Evolutionary conservation across 2,113 vertebrate genomes (phyloP), one percentile per base, ranked within the genome.

Genomic region (Saguinus midas): DNA sequence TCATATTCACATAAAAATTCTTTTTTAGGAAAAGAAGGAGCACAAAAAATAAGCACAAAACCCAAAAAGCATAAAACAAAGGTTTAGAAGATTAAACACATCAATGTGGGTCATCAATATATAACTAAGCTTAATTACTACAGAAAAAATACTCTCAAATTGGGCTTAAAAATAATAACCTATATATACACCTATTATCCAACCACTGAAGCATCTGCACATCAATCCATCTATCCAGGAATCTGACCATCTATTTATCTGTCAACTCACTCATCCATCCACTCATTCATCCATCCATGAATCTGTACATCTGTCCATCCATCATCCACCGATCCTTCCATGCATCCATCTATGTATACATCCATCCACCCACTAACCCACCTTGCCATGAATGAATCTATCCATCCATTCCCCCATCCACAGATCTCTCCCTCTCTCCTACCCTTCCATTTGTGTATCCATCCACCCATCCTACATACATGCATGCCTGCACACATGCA

Each of bases 161-260:
- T 50, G 37, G 18, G 16, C 9, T 87, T 73, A 48, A 68, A 70
- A 88, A 68, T 61, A 55, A 12, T 61, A 17, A 70, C 21, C n/a
- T n/a, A 17, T 2, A 0, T 13, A 3, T 27, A 40, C 6, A 57
- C 25, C 13, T 11, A 8, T 25, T 23, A 29, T 4, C 20, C n/a
- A 16, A 11, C 6, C 5, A 50, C 7, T 25, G 27, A 5, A 17
- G 10, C 6, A 43, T 37, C 57, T 25, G 45, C 9, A 23, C 25
- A 55, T 8, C 17, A 12, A 29, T 17, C 29, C 12, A 50, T 10
- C 35, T 0, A 16, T 8, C 45, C 45, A 27, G 32, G 66, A 86
- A 14, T 66, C 57, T 27, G 3, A 6, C 21, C 20, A 3, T 43
- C 75, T 78, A 27, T 76, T 40, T 17, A 21, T 11, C 27, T 43